Base-by-base conservation (phyloP, 2,888 invertebrate species). In the Protodeltote pygarga region DNA sequence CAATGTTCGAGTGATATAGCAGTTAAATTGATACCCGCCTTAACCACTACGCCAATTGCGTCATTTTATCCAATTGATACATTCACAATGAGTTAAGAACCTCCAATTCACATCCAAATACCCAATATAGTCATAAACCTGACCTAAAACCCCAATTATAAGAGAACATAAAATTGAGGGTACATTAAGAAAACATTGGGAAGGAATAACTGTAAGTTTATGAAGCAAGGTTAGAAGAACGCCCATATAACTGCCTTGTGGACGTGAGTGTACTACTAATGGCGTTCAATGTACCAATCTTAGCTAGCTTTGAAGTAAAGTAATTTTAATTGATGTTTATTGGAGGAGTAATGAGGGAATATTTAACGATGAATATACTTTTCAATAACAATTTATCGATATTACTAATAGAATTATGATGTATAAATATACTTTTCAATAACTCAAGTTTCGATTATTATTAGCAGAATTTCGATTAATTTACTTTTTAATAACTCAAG, bases 151-250 rank as follows among this genome's bases (percentile, higher is more conserved):
- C 34, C 60, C 58, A 58, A 58, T 58, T 58, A 58, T 52, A 52
- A 42, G 23, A 29, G 34, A 23, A 50, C 41, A 46, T 60, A 53
- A 57, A 65, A 31, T 51, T 24, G 29, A 45, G 25, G 48, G 46
- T 59, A 31, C 49, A 59, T 65, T 62, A 65, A 53, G 54, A 52
- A 65, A 37, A 54, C 44, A 58, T 52, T 58, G 14, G 16, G 44
- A 32, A 52, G 54, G 59, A 48, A 62, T 65, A 62, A 65, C 41
- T 13, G 58, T 46, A 46, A 46, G 25, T 58, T 58, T 58, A 58
- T 58, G 52, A 58, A 58, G 27, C 52, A 41, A 23, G 6, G 11
- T 21, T 17, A 46, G 45, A 41, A 52, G 57, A 41, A 40, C 34
- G 23, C 28, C 34, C 45, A 19, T 33, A 44, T 40, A 46, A 59